Conservation (phyloP, 2,113 vertebrate genomes). For the Xenopus borealis region DNA sequence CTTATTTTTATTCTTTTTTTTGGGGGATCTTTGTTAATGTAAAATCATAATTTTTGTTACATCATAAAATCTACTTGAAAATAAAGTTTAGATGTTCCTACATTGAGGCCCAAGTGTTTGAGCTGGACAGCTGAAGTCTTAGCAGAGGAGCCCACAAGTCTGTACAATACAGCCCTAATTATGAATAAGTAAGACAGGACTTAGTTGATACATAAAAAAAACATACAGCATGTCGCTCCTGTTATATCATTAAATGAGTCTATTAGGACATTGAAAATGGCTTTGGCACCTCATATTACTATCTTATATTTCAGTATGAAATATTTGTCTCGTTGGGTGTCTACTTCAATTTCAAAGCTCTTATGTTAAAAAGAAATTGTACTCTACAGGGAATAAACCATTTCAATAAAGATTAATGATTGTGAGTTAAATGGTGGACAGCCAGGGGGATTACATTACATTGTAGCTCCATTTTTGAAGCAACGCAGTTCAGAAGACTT, state of each 20-base stretch:
- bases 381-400: slow-evolving; percentile 30
- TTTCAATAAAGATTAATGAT: slow-evolving; percentile 49
- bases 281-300: slow-evolving; percentile 19
- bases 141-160: not conserved
- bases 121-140: not conserved
- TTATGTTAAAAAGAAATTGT: slow-evolving; percentile 37
- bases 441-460: slow-evolving; percentile 46
- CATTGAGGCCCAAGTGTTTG: not conserved
- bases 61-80: no score
- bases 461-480: slow-evolving; percentile 15
- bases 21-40: no score
- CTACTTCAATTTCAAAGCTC: slow-evolving; percentile 45
- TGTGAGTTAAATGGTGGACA: slow-evolving; percentile 36
- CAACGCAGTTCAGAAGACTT: not conserved
- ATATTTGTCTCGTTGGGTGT: slow-evolving; percentile 44
- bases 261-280: slow-evolving; percentile 15
- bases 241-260: not conserved
- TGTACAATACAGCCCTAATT: not conserved
- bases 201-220: not conserved
- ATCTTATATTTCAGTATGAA: slow-evolving; percentile 31
- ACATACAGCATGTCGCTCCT: slow-evolving; percentile 9
- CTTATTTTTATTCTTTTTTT: no score
- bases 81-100: not conserved
- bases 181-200: not conserved
- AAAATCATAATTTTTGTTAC: no score